Conservation (phyloP, 2,888 invertebrate species). For the Ochropleura leucogaster region DNA sequence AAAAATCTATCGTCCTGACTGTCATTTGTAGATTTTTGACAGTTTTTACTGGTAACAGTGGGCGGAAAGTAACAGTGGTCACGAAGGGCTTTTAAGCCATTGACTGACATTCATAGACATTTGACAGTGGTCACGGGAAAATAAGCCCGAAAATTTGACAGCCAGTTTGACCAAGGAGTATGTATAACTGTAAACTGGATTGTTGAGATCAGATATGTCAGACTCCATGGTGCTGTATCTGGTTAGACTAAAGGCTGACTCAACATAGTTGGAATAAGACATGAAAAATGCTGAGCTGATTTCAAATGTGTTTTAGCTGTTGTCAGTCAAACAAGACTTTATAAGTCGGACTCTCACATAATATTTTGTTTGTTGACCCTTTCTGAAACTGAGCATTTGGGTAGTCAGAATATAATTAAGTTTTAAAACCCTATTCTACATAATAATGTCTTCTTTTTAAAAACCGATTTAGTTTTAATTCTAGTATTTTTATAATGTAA, state of each 20-base stretch:
- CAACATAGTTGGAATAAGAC: not conserved
- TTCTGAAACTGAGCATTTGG: not conserved
- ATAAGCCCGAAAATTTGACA: not conserved
- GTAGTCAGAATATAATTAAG: not conserved
- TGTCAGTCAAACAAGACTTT: not conserved
- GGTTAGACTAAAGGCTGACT: not conserved
- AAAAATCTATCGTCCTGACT: no score
- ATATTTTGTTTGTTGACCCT: not conserved
- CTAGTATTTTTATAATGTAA: conserved; percentile 27
- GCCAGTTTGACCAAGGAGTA: not conserved
- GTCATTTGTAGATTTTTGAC: no score
- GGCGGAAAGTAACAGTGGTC: no score
- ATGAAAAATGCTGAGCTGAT: not conserved
- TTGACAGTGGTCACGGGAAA: not conserved
- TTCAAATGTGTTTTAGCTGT: not conserved
- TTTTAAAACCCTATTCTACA: conserved; percentile 18
- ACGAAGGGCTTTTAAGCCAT: not conserved
- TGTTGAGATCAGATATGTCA: not conserved
- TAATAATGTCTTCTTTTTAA: conserved; percentile 17
- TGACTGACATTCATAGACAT: not conserved
- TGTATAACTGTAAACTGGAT: not conserved
- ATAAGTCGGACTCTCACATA: not conserved
- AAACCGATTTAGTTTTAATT: conserved; percentile 21
- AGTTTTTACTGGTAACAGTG: no score
- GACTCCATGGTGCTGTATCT: not conserved